Evolutionary conservation across 2,113 vertebrate species (phyloP).

Genomic region (Leucoraja erinaceus): DNA sequence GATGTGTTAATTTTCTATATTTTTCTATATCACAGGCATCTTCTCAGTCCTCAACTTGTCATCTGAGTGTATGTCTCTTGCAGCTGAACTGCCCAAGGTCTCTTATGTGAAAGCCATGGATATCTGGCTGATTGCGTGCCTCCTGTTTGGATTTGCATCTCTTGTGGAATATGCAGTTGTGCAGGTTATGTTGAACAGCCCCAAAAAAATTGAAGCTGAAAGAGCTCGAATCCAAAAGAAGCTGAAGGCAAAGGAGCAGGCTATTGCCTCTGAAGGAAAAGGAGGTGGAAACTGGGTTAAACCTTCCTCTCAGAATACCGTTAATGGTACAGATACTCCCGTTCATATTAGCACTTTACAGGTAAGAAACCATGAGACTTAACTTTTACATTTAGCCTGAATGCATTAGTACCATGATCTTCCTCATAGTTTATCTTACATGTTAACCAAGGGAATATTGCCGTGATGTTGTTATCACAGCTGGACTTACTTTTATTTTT

Average conservation of each 20-base stretch:
- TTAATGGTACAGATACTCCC: conserved; percentile 86
- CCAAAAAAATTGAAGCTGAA: conserved; percentile 85
- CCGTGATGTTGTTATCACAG: not conserved
- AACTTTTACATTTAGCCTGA: not conserved
- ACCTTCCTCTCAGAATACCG: conserved; percentile 63
- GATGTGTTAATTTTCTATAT: not conserved
- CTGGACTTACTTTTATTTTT: not conserved
- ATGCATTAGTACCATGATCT: not conserved
- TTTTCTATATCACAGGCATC: conserved; percentile 66
- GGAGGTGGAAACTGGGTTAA: conserved; percentile 58
- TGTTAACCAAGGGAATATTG: not conserved
- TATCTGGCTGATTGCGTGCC: conserved; percentile 95
- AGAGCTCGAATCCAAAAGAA: conserved; percentile 80
- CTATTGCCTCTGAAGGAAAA: conserved; percentile 77
- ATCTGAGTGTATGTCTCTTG: conserved; percentile 92
- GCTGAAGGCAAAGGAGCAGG: conserved; percentile 40
- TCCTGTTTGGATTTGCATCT: conserved; percentile 94
- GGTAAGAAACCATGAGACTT: conserved; percentile 58
- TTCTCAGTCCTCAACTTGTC: conserved; percentile 96
- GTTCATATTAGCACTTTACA: conserved; percentile 92
- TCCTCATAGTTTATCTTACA: not conserved
- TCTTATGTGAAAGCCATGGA: conserved; percentile 97
- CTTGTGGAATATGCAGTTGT: conserved; percentile 95
- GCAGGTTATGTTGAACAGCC: conserved; percentile 95
- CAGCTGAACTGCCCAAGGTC: conserved; percentile 91